Evolutionary conservation across 1,140 invertebrate species (phyloP).

Genomic region (Atta texana): DNA sequence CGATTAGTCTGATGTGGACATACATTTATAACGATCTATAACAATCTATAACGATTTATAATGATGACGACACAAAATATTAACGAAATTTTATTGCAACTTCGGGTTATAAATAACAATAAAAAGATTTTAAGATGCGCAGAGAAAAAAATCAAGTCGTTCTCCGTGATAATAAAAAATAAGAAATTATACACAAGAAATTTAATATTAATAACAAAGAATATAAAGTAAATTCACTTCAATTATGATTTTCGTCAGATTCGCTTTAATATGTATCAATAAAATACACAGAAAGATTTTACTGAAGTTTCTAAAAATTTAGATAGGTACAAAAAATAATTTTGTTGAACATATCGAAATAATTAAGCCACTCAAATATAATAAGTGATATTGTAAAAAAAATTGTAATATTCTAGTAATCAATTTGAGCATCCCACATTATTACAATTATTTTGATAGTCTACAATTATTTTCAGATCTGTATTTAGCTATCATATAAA

Average conservation of each 20-base stretch:
- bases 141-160: neutral
- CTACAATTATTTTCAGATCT: too few relatives aligned
- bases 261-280: neutral
- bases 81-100: neutral
- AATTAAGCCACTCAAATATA: too few relatives aligned
- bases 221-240: neutral
- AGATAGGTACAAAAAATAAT: too few relatives aligned
- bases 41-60: neutral
- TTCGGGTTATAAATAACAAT: neutral
- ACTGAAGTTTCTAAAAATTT: too few relatives aligned
- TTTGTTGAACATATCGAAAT: too few relatives aligned
- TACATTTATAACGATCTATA: neutral
- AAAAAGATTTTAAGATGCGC: neutral
- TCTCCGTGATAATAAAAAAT: neutral
- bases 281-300: neutral
- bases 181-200: neutral
- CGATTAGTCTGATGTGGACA: slow-evolving; percentile 74
- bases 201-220: neutral
- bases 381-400: too few relatives aligned
- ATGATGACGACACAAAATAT: slow-evolving; percentile 12
- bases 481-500: too few relatives aligned
- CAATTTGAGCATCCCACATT: too few relatives aligned
- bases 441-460: too few relatives aligned
- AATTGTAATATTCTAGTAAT: too few relatives aligned
- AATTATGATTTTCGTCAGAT: neutral